phyloP scores from a whole-genome alignment of 2,888 invertebrate genomes.

The Belgica antarctica region DNA sequence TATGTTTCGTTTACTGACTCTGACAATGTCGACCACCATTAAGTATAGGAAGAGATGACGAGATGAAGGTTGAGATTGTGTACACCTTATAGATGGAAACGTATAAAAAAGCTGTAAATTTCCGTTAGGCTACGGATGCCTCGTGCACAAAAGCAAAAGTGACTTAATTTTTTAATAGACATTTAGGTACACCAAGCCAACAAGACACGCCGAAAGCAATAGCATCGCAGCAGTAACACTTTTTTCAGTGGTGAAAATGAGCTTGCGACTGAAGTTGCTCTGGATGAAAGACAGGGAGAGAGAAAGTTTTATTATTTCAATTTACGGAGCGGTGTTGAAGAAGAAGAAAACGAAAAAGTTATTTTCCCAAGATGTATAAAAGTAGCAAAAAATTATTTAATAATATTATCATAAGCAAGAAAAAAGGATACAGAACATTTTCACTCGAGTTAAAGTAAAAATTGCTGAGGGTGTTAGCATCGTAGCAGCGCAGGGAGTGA shows the following conservation, averaged over 20 bases:
- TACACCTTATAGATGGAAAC: not conserved
- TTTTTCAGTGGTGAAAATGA: conserved; percentile 11
- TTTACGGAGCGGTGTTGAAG: conserved; percentile 9
- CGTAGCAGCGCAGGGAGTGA: not conserved
- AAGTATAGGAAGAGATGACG: not conserved
- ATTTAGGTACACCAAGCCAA: conserved; percentile 3
- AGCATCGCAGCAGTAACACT: conserved; percentile 29
- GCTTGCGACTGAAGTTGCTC: not conserved
- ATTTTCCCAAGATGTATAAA: conserved; percentile 35
- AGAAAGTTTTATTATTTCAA: conserved; percentile 42
- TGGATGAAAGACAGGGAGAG: not conserved
- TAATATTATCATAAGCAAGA: conserved; percentile 41
- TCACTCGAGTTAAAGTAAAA: conserved; percentile 34
- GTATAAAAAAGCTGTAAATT: conserved; percentile 35
- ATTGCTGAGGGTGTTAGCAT: conserved; percentile 34
- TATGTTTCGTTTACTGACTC: not conserved
- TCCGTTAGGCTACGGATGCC: not conserved
- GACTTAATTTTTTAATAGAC: conserved; percentile 31
- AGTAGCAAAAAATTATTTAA: conserved; percentile 41
- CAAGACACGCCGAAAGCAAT: not conserved
- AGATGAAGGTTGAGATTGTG: conserved; percentile 3
- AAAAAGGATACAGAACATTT: conserved; percentile 39
- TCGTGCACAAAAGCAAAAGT: conserved; percentile 19
- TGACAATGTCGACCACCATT: not conserved
- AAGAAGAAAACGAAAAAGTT: conserved; percentile 27